Conservation (phyloP, 2,797 vertebrate genomes). For the Lepilemur ruficaudatus region DNA sequence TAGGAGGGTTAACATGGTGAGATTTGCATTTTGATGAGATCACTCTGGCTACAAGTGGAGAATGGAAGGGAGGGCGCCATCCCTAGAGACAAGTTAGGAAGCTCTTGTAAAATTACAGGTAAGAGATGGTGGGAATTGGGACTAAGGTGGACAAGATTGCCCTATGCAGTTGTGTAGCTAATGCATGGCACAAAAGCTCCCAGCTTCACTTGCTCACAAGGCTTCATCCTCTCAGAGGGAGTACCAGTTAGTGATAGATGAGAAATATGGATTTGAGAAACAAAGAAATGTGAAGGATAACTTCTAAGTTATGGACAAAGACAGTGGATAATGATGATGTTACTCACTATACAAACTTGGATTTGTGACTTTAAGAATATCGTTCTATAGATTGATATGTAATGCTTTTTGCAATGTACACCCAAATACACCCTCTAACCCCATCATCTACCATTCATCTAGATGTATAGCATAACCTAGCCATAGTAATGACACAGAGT, state of each 20-base stretch:
- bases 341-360: background rate
- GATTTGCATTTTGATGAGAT: conserved; percentile 14
- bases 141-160: background rate
- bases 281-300: background rate
- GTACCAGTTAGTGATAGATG: background rate
- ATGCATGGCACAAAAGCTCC: background rate
- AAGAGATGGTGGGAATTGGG: background rate
- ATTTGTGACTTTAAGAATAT: background rate
- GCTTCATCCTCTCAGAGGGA: background rate
- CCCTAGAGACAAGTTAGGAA: background rate
- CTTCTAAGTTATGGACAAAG: background rate
- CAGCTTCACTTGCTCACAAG: background rate
- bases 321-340: background rate
- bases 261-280: background rate
- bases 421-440: background rate
- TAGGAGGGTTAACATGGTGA: background rate
- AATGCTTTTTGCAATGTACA: background rate
- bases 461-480: background rate
- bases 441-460: background rate
- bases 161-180: background rate
- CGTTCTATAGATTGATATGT: background rate
- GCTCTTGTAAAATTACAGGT: background rate
- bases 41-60: background rate
- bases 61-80: background rate
- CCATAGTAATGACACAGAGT: background rate